These are phyloP conservation scores for Pelagia noctiluca DNA, from an alignment of 30 jellyfish, hydroid and myxozoan species.

Conservation along the genomic window DNA sequence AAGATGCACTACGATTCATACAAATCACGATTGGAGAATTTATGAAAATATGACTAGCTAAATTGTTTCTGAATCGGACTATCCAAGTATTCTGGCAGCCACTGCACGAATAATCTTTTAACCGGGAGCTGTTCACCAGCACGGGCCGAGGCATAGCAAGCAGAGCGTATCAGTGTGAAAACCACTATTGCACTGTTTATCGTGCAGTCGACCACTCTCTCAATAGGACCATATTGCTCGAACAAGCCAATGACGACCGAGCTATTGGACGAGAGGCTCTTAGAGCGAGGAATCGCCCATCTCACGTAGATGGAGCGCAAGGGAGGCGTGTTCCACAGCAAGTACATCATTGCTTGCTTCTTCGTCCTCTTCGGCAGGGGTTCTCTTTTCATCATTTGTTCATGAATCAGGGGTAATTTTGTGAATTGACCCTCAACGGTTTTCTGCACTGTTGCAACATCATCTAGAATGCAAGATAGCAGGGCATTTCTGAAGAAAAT, in stretches of 20 bases:
- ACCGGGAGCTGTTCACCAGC: constrained; percentile 13
- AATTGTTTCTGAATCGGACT: constrained; percentile 17
- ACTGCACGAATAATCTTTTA: constrained; percentile 8
- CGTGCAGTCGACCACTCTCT: constrained; percentile 42
- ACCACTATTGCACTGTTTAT: constrained; percentile 53
- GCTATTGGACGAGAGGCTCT: background rate
- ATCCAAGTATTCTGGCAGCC: constrained; percentile 59
- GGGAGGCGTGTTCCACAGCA: constrained; percentile 47
- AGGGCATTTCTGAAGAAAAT: too few species aligned
- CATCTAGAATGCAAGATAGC: too few species aligned
- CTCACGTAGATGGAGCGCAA: constrained; percentile 48
- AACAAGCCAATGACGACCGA: constrained; percentile 6
- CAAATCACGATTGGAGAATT: too few species aligned
- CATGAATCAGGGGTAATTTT: constrained; percentile 26
- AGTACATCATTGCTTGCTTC: constrained; percentile 14
- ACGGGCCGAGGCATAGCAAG: constrained; percentile 35
- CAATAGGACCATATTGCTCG: constrained; percentile 55
- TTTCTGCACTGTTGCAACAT: too few species aligned
- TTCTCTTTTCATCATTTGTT: background rate
- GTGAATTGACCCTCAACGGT: too few species aligned
- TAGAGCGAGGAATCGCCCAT: constrained; percentile 2
- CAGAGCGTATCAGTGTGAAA: constrained; percentile 42
- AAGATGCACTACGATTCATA: too few species aligned
- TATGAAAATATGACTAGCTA: too few species aligned
- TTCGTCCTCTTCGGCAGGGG: constrained; percentile 13